Evolutionary conservation across 2,888 invertebrate genomes (phyloP).

Genomic region (Cataglyphis albicans): DNA sequence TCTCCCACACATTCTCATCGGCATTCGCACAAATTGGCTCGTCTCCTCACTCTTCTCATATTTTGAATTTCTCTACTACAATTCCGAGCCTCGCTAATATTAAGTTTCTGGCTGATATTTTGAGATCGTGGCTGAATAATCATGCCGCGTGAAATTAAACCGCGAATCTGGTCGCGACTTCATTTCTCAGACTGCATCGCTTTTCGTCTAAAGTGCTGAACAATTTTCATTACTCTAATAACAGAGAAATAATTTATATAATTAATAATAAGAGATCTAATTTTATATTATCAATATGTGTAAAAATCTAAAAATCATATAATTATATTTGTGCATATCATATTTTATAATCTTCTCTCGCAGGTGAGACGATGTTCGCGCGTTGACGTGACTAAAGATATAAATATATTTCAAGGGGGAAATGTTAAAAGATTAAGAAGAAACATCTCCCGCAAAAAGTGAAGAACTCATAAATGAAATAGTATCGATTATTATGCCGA

Average conservation of each 20-base stretch:
- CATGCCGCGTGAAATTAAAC: conserved; percentile 52
- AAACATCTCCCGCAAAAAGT: not conserved
- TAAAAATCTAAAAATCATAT: not conserved
- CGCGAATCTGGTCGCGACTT: conserved; percentile 16
- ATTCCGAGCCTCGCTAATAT: conserved; percentile 50
- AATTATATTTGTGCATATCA: not conserved
- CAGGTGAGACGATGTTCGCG: conserved; percentile 34
- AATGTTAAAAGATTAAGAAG: conserved; percentile 41
- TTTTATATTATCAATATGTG: not conserved
- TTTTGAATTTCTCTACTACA: conserved; percentile 53
- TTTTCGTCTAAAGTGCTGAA: not conserved
- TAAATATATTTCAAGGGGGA: conserved; percentile 6
- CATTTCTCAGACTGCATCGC: conserved; percentile 9
- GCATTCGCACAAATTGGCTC: conserved; percentile 44
- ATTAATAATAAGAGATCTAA: not conserved
- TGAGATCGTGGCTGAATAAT: conserved; percentile 45
- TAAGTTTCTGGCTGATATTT: conserved; percentile 53
- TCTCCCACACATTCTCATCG: not conserved
- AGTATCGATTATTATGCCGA: conserved; percentile 32
- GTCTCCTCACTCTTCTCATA: conserved; percentile 19
- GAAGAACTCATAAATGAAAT: conserved; percentile 4
- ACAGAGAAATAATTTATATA: not conserved
- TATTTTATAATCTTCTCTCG: not conserved
- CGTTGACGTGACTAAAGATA: not conserved
- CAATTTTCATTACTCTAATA: not conserved